These are phyloP conservation scores for Spermophilus dauricus DNA, from an alignment of 2,113 vertebrate genomes.

Conservation along the genomic window DNA sequence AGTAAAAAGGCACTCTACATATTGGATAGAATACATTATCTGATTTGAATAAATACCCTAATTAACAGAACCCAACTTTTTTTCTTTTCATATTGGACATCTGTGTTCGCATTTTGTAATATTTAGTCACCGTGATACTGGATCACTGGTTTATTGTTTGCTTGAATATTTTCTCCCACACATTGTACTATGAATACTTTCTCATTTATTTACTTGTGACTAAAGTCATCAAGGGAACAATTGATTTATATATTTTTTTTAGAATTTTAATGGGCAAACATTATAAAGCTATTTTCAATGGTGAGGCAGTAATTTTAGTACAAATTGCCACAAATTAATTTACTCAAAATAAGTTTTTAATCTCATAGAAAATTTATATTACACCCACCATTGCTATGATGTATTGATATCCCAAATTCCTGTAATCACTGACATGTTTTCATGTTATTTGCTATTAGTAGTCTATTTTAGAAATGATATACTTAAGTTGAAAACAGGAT, in stretches of 20 bases:
- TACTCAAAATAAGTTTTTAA: conserved; percentile 18
- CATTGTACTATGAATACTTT: conserved; percentile 56
- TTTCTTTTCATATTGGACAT: conserved; percentile 6
- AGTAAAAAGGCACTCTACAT: background rate
- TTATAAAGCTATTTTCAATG: conserved; percentile 58
- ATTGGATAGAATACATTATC: background rate
- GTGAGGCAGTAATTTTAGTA: conserved; percentile 40
- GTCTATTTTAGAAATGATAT: background rate
- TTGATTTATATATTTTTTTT: conserved; percentile 63
- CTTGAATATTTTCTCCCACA: conserved; percentile 52
- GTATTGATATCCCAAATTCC: background rate
- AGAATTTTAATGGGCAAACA: conserved; percentile 70
- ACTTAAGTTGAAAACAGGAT: background rate
- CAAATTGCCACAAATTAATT: conserved; percentile 50
- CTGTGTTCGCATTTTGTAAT: background rate
- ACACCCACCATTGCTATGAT: background rate
- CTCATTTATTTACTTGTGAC: conserved; percentile 67
- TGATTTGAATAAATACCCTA: background rate
- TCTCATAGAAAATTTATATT: conserved; percentile 5
- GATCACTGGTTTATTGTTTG: conserved; percentile 42
- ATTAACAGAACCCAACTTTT: background rate
- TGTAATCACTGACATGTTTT: background rate
- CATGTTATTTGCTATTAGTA: background rate
- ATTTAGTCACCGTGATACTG: conserved; percentile 19
- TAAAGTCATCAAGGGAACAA: conserved; percentile 61